Evolutionary conservation across 23 tunicate species (phyloP).

Genomic region (Trididemnum miniatum): DNA sequence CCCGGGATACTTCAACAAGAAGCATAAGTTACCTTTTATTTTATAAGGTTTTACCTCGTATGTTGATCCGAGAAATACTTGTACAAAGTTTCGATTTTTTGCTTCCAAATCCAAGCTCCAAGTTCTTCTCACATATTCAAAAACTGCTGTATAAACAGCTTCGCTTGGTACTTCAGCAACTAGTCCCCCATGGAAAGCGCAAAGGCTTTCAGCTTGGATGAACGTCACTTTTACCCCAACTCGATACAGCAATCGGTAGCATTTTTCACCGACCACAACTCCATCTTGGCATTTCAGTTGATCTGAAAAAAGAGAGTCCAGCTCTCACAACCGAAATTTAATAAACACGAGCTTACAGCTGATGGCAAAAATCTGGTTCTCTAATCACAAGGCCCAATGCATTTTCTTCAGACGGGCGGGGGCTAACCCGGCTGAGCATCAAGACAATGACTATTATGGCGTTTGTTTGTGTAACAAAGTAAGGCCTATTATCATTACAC

Average conservation of each 20-base stretch:
- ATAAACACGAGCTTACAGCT: no score
- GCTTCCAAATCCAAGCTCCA: conserved; percentile 21
- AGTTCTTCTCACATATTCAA: not conserved
- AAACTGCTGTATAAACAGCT: not conserved
- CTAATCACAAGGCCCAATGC: no score
- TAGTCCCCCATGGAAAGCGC: conserved; percentile 22
- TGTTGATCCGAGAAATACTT: conserved; percentile 4
- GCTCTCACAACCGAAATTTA: no score
- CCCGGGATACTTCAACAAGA: no score
- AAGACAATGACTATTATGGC: no score
- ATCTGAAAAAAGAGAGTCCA: no score
- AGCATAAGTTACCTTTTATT: no score
- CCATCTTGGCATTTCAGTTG: conserved; percentile 28
- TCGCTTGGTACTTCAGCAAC: conserved; percentile 4
- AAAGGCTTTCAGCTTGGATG: conserved; percentile 4
- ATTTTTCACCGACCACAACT: conserved; percentile 6
- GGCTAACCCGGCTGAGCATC: no score
- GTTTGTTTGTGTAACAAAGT: no score
- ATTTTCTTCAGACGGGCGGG: no score
- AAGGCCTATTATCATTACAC: no score
- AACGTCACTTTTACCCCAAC: conserved; percentile 19
- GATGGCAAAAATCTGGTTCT: no score
- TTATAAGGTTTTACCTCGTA: conserved; percentile 8
- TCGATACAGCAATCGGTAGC: conserved; percentile 20
- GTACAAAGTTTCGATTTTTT: conserved; percentile 27